A percentile compares a stretch with the other conserved stretches of the same genome.
Evolutionary conservation across 53 echinoderm and acorn worm species (phyloP).

Genomic region (Paelopatides confundens): DNA sequence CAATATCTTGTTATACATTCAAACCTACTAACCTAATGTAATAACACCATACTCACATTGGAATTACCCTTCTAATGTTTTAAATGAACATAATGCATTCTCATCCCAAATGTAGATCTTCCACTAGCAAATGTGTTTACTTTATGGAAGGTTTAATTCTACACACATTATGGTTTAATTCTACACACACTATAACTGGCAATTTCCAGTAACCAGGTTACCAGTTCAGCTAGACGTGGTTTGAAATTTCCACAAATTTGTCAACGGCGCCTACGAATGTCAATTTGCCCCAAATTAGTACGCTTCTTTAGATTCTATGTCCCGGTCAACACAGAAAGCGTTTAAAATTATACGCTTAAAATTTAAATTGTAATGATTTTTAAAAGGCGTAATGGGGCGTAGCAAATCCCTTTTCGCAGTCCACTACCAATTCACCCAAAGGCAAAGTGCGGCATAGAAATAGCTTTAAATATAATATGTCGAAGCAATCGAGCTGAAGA

Average conservation of each 20-base stretch:
- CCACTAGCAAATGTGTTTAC: background rate
- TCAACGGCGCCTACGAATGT: conserved; percentile 40
- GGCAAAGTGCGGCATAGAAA: background rate
- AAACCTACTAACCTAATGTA: too few relatives aligned
- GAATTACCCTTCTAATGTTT: background rate
- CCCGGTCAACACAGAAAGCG: conserved; percentile 45
- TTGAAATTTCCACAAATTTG: conserved; percentile 21
- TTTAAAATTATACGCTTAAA: conserved; percentile 43
- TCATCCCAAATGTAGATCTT: background rate
- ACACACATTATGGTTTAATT: background rate
- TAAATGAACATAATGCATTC: background rate
- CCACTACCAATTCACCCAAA: conserved; percentile 21
- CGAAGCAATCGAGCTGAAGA: conserved; percentile 15
- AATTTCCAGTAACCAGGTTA: background rate
- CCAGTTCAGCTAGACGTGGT: background rate
- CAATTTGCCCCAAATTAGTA: conserved; percentile 36
- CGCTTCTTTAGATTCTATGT: conserved; percentile 21
- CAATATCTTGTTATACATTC: too few relatives aligned
- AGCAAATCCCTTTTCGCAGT: conserved; percentile 14
- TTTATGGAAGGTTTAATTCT: background rate
- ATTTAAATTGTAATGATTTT: conserved; percentile 41
- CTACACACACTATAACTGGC: too few relatives aligned
- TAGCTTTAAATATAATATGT: background rate
- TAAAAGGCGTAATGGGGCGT: conserved; percentile 39
- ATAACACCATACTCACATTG: background rate